A percentile compares a stretch with the other conserved stretches of the same genome.
phyloP scores from a whole-genome alignment of 1,140 invertebrate species.

The Diabrotica virgifera region DNA sequence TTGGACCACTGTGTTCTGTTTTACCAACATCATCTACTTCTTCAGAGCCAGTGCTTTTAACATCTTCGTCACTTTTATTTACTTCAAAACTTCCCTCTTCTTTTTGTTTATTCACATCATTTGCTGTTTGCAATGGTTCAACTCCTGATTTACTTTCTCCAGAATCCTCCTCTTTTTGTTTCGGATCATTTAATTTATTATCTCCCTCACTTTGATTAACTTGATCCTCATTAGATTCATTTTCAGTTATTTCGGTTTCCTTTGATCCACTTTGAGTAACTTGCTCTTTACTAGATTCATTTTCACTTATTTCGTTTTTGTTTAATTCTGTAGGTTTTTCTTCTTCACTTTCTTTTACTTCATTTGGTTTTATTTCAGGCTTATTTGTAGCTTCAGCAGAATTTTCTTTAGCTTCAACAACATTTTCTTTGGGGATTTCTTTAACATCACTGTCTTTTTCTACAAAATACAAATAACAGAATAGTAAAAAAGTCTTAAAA shows the following conservation, averaged over 20 bases:
- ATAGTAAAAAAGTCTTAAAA: too few relatives aligned
- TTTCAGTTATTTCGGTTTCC: slow-evolving; percentile 14
- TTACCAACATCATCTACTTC: too few relatives aligned
- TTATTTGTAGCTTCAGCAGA: background rate
- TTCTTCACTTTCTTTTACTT: background rate
- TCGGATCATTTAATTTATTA: slow-evolving; percentile 5
- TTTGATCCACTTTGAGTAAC: slow-evolving; percentile 7
- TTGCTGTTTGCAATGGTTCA: background rate
- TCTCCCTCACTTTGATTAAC: background rate
- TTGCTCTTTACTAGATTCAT: slow-evolving; percentile 4
- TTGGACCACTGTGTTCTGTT: too few relatives aligned
- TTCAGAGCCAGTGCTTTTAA: too few relatives aligned
- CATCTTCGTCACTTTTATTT: too few relatives aligned
- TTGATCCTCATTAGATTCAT: background rate
- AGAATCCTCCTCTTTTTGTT: background rate
- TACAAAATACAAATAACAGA: too few relatives aligned
- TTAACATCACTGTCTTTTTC: too few relatives aligned
- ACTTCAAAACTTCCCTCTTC: too few relatives aligned
- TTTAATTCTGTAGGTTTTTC: background rate
- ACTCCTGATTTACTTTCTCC: background rate
- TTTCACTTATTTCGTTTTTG: background rate
- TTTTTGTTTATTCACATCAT: background rate
- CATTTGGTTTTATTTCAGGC: background rate
- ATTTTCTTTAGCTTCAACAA: background rate
- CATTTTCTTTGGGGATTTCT: too few relatives aligned